These are phyloP conservation scores for Deilephila elpenor DNA, from an alignment of 2,888 invertebrate genomes.

Conservation along the genomic window DNA sequence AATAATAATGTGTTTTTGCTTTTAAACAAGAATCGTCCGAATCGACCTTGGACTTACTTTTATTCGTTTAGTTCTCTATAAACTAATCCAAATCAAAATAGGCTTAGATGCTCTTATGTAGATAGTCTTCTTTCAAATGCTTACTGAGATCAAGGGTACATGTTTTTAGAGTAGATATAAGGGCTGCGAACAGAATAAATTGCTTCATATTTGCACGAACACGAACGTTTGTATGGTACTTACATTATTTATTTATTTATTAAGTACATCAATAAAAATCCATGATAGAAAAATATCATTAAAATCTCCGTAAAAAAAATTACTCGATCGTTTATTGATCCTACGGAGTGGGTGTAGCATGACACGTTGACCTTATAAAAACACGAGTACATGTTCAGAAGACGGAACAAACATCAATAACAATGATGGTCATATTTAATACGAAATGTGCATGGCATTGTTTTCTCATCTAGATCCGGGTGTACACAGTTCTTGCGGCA, in stretches of 20 bases:
- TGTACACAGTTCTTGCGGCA: not conserved
- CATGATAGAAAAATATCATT: too few species aligned
- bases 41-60: not conserved
- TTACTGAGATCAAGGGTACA: too few species aligned
- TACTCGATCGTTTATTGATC: conserved; percentile 2
- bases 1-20: not conserved
- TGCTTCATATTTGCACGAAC: too few species aligned
- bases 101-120: too few species aligned
- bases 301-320: not conserved
- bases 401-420: conserved; percentile 25
- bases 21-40: not conserved
- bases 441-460: conserved; percentile 17
- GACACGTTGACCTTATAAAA: conserved; percentile 27
- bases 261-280: too few species aligned
- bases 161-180: too few species aligned
- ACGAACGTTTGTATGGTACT: too few species aligned
- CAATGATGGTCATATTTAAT: conserved; percentile 19
- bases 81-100: too few species aligned
- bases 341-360: conserved; percentile 4
- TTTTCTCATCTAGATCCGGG: conserved; percentile 13
- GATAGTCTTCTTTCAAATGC: too few species aligned
- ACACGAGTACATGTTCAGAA: conserved; percentile 18
- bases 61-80: not conserved
- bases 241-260: too few species aligned
- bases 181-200: too few species aligned